Evolutionary conservation across 2,113 vertebrate genomes (phyloP), one percentile per base, ranked within the genome.

Genomic region (Circaetus gallicus): DNA sequence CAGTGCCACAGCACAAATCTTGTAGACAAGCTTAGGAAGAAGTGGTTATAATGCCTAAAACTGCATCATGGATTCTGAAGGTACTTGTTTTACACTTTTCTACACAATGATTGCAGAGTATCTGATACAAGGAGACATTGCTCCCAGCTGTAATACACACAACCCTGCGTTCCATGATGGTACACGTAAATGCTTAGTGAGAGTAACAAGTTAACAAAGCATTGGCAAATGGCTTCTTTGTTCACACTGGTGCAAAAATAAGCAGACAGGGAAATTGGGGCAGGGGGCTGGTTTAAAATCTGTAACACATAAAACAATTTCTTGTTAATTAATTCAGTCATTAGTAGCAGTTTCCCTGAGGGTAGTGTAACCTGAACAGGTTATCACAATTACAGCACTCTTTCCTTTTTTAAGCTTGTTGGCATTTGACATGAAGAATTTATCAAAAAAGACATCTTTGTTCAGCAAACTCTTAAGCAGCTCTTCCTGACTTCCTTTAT

Each of bases 31-130:
- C 47, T 74, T 63, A 78, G 83, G 91, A 89, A 85, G 86, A 90
- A 94, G 79, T 26, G 49, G 67, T 61, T 95, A 81, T 96, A 86
- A 87, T 84, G 90, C 79, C 76, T 90, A 76, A 95, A 93, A 92
- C 77, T 83, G 82, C 43, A 34, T 88, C 89, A 65, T 55, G 61
- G 90, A 19, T 94, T 97, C 86, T 89, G 97, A 90, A 93, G 91
- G 90, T 91, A 87, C 93, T 96, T 97, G 96, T 97, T 96, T 91
- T 97, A 97, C 97, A 97, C 92, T 97, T 96, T 96, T 92, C 96
- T 94, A 96, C 91, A 83, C 96, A 93, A 72, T 94, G 92, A 95
- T 69, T 92, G 78, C 71, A 63, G 65, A 91, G 86, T 73, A 76
- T 92, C 81, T 95, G 96, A 98, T 97, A 66, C 79, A 94, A 82